Conservation (phyloP, 2,888 invertebrate genomes). For the Creontiades dilutus region DNA sequence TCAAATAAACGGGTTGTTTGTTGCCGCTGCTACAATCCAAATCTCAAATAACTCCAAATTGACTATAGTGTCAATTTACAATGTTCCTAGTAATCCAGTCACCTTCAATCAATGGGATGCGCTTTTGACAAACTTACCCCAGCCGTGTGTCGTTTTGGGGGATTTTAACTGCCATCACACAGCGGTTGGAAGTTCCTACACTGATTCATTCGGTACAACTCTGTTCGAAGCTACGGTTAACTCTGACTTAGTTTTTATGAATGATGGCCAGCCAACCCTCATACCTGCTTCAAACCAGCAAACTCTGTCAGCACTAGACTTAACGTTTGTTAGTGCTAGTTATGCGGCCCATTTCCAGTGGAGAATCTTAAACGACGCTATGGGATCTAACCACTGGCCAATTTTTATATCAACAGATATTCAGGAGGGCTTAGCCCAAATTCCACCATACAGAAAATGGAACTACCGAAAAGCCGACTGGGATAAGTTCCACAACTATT, state of each 20-base stretch:
- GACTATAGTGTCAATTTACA: neutral
- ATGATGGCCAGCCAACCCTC: no score
- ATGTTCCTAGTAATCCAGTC: neutral
- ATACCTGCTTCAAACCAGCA: neutral
- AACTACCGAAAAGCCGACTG: neutral
- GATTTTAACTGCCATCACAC: neutral
- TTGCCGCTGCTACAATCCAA: neutral
- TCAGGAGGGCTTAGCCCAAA: neutral
- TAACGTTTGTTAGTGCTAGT: neutral
- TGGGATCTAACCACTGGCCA: neutral
- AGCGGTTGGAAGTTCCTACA: no score
- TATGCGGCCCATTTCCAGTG: neutral
- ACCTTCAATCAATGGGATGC: no score
- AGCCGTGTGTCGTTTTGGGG: neutral
- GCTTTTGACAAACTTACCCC: neutral
- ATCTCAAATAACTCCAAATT: neutral
- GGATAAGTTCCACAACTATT: neutral
- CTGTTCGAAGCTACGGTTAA: no score
- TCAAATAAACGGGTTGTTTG: neutral
- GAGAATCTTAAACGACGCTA: neutral
- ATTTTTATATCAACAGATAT: neutral
- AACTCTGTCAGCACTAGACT: neutral
- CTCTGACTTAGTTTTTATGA: no score
- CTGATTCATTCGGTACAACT: no score
- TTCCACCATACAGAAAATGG: neutral